phyloP scores from a whole-genome alignment of 2,888 invertebrate species.

The Aricia artaxerxes region DNA sequence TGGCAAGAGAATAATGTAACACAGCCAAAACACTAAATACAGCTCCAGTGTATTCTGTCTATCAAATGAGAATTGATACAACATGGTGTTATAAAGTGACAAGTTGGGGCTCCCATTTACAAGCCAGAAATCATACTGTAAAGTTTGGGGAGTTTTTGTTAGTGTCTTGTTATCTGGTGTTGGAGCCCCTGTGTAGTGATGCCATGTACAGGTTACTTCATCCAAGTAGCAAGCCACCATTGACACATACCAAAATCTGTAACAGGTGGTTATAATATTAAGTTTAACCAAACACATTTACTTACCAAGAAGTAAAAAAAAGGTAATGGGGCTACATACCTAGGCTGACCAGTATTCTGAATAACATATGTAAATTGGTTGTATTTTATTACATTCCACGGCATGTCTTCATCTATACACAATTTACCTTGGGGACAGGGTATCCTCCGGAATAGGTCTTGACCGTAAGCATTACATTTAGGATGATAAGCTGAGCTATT shows the following conservation, averaged over 20 bases:
- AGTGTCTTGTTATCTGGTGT: slow-evolving; percentile 60
- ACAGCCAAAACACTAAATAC: slow-evolving; percentile 92
- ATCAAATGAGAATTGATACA: slow-evolving; percentile 98
- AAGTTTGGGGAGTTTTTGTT: slow-evolving; percentile 61
- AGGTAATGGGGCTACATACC: slow-evolving; percentile 72
- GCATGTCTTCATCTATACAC: slow-evolving; percentile 93
- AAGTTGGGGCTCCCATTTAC: slow-evolving; percentile 97
- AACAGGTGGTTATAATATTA: slow-evolving; percentile 42
- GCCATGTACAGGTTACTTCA: slow-evolving; percentile 90
- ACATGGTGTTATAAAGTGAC: slow-evolving; percentile 91
- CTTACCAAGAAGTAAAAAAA: slow-evolving; percentile 10
- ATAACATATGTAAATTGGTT: slow-evolving; percentile 97
- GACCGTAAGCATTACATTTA: slow-evolving; percentile 88
- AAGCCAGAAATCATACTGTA: slow-evolving; percentile 94
- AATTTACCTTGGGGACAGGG: slow-evolving; percentile 89
- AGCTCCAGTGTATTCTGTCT: slow-evolving; percentile 95
- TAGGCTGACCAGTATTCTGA: slow-evolving; percentile 92
- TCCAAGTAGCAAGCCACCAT: slow-evolving; percentile 95
- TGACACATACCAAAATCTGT: slow-evolving; percentile 97
- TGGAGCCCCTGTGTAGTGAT: slow-evolving; percentile 81
- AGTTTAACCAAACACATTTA: background rate
- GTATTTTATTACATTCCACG: slow-evolving; percentile 90
- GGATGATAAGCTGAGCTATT: slow-evolving; percentile 91
- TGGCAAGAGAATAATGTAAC: slow-evolving; percentile 92
- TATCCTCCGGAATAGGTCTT: slow-evolving; percentile 89